Evolutionary conservation across 2,797 vertebrate species (phyloP).

Genomic region (Micropoecilia bifurca): DNA sequence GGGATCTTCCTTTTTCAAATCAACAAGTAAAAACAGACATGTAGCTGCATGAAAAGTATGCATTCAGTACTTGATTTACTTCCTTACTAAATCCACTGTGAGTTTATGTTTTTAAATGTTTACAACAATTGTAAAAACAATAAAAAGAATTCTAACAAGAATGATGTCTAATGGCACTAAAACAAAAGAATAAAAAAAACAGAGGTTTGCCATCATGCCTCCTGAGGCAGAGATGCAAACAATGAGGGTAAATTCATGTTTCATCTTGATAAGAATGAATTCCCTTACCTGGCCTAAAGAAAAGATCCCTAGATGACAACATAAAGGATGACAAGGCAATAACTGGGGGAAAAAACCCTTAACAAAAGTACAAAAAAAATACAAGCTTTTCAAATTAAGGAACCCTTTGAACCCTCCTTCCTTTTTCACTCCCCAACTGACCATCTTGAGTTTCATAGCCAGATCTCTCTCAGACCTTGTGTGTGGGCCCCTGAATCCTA

Average conservation of each 20-base stretch:
- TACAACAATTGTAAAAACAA: slow-evolving; percentile 25
- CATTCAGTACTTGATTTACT: slow-evolving; percentile 73
- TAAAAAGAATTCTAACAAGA: neutral
- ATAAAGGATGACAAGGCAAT: slow-evolving; percentile 58
- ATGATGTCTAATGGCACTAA: neutral
- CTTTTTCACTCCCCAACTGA: slow-evolving; percentile 61
- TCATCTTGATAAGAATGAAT: slow-evolving; percentile 68
- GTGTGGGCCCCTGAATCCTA: slow-evolving; percentile 79
- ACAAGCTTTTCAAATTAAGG: slow-evolving; percentile 34
- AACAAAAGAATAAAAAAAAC: neutral
- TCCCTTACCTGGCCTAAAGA: slow-evolving; percentile 59
- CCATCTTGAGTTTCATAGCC: slow-evolving; percentile 83
- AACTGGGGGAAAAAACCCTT: neutral
- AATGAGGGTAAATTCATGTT: slow-evolving; percentile 22
- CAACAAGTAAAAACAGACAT: slow-evolving; percentile 77
- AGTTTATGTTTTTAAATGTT: slow-evolving; percentile 31
- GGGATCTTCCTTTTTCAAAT: slow-evolving; percentile 72
- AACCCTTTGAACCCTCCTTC: slow-evolving; percentile 33
- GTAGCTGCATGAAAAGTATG: slow-evolving; percentile 86
- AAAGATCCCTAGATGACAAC: slow-evolving; percentile 27
- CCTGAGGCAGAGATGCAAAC: slow-evolving; percentile 15
- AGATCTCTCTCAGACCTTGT: slow-evolving; percentile 75
- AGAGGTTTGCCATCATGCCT: neutral
- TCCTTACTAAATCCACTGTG: slow-evolving; percentile 57
- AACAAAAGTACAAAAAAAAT: slow-evolving; percentile 67